phyloP scores from a whole-genome alignment of 2,888 invertebrate species.

The Nezara viridula region DNA sequence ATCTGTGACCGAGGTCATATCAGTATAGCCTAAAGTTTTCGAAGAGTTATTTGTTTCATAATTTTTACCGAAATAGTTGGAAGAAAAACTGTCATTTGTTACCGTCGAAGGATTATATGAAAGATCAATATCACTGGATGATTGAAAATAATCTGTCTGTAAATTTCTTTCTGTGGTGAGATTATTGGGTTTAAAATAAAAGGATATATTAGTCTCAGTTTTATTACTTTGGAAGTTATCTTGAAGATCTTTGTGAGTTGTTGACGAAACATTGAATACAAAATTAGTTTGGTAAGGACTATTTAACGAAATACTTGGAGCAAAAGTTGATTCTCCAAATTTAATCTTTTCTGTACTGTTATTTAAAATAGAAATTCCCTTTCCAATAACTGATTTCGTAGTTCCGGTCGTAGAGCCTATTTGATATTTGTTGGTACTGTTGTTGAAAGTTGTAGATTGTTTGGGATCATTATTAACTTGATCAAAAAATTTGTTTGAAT shows the following conservation, averaged over 20 bases:
- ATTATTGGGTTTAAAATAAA: not conserved
- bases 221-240: not conserved
- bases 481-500: not conserved
- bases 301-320: not conserved
- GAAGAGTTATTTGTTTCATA: not conserved
- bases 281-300: not conserved
- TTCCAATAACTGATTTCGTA: too few relatives aligned
- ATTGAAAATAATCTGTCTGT: not conserved
- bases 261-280: not conserved
- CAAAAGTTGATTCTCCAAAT: too few relatives aligned
- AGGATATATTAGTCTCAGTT: not conserved
- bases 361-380: too few relatives aligned
- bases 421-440: too few relatives aligned
- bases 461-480: not conserved
- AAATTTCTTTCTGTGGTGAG: not conserved
- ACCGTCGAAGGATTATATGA: not conserved
- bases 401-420: too few relatives aligned
- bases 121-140: not conserved
- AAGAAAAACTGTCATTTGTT: not conserved
- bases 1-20: not conserved
- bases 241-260: not conserved
- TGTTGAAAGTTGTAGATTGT: too few relatives aligned
- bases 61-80: not conserved
- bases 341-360: too few relatives aligned
- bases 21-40: not conserved